Evolutionary conservation across 2,113 vertebrate genomes (phyloP), one percentile per base, ranked within the genome.

Genomic region (Sterrhoptilus dennistouni): DNA sequence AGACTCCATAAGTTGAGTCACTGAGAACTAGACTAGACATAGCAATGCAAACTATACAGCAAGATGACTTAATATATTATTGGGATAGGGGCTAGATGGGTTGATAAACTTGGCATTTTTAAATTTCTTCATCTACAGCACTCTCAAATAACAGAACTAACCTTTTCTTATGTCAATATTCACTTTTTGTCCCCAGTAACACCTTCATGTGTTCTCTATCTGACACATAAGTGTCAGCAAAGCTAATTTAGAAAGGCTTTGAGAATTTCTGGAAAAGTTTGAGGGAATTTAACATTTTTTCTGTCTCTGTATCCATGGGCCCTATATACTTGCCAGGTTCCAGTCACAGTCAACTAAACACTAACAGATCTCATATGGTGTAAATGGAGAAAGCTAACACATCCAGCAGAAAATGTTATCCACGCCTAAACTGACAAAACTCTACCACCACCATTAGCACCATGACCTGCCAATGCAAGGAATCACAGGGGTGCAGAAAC

Each of bases 11-110:
- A 83, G 76, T 74, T 94, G 88, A 96, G 83, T 96, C 93, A 96
- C 78, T 94, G 90, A 93, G 89, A 92, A 68, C 70, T 74, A 93
- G 85, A 81, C 93, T 87, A 97, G 93, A 94, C 86, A 96, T 93
- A 95, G 90, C 49, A 93, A 42, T 42, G 69, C 59, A 87, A 96
- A 80, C 22, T 79, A 6, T 69, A 92, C 6, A 83, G 70, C 42
- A 89, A 85, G 57, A 94, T 92, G 88, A 92, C 33, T 83, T 90
- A 69, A 93, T 68, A 27, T 72, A 70, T 89, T 85, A 40, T 61
- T 79, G 66, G 77, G 66, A 66, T 65, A 77, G 74, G 61, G 80
- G 57, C 83, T 95, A 93, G 83, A 94, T 81, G 44, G 85, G 29
- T 92, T 75, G 76, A 96, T 95, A 91, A 88, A 93, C 35, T 92